Evolutionary conservation across 2,888 invertebrate species (phyloP).

Genomic region (Eupithecia inturbata): DNA sequence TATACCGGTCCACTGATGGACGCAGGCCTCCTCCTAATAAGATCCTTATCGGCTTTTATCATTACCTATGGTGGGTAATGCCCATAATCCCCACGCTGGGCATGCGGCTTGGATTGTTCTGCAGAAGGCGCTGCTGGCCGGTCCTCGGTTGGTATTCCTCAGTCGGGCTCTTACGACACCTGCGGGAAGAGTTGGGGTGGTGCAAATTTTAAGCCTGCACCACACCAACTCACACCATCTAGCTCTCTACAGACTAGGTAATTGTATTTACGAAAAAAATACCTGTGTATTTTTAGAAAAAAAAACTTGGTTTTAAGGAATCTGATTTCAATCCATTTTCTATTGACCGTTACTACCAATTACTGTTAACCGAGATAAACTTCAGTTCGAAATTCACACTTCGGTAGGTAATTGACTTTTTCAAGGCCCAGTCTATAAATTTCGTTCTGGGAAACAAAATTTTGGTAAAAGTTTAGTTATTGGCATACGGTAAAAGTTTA

Average conservation of each 20-base stretch:
- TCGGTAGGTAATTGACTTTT: constrained; percentile 36
- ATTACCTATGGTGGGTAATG: no score
- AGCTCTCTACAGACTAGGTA: not conserved
- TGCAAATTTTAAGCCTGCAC: no score
- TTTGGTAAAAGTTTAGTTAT: constrained; percentile 35
- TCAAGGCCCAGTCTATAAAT: constrained; percentile 34
- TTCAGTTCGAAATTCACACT: constrained; percentile 33
- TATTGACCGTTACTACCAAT: constrained; percentile 37
- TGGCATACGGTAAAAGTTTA: constrained; percentile 35
- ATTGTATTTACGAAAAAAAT: not conserved
- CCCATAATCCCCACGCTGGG: no score
- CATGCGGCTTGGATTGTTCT: no score
- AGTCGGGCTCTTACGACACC: no score
- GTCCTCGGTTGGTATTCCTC: no score
- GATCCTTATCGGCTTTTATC: no score
- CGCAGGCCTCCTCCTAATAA: no score
- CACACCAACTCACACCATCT: no score
- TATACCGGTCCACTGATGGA: no score
- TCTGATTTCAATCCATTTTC: constrained; percentile 19
- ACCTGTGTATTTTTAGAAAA: not conserved
- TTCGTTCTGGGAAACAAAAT: constrained; percentile 33
- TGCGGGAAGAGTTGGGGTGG: no score
- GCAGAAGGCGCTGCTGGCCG: no score
- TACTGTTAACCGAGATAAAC: constrained; percentile 22
- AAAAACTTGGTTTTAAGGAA: not conserved